A percentile compares a stretch with the other conserved stretches of the same genome.
These are phyloP conservation scores for Drosophila longiperda DNA, from an alignment of 2,888 invertebrate genomes.

Conservation along the genomic window DNA sequence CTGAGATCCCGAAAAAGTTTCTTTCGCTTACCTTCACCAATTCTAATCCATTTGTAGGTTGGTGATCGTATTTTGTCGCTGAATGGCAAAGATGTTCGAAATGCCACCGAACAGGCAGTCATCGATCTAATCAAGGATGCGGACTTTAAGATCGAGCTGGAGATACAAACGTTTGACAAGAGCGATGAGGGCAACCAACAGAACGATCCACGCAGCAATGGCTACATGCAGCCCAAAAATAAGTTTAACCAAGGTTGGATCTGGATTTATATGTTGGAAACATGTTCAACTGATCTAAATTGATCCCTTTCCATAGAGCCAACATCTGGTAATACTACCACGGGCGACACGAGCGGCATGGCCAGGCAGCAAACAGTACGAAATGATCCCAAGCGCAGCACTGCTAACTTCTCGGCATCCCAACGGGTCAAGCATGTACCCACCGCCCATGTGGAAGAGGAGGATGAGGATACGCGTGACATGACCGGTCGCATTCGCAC, in stretches of 20 bases:
- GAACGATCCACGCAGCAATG: conserved; percentile 79
- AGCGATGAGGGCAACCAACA: conserved; percentile 59
- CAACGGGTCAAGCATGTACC: conserved; percentile 60
- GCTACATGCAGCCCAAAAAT: conserved; percentile 70
- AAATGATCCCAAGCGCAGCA: conserved; percentile 64
- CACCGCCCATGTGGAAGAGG: conserved; percentile 81
- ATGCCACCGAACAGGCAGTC: conserved; percentile 96
- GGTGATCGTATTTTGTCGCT: conserved; percentile 88
- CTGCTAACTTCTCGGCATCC: conserved; percentile 69
- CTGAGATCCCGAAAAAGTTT: background rate
- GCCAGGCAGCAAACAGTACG: conserved; percentile 49
- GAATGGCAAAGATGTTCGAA: conserved; percentile 94
- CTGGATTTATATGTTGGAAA: background rate
- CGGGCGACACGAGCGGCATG: conserved; percentile 35
- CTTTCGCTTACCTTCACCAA: background rate
- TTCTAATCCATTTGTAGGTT: conserved; percentile 59
- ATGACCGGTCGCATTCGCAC: conserved; percentile 92
- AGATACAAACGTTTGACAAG: conserved; percentile 90
- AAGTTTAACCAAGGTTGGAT: conserved; percentile 70
- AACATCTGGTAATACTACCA: conserved; percentile 47
- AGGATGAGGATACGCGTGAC: conserved; percentile 91
- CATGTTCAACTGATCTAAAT: background rate
- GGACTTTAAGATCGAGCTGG: conserved; percentile 93
- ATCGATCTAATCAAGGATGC: conserved; percentile 97
- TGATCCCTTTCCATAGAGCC: conserved; percentile 44